Evolutionary conservation across 2,113 vertebrate genomes (phyloP).

Genomic region (Hirundichthys speculiger): DNA sequence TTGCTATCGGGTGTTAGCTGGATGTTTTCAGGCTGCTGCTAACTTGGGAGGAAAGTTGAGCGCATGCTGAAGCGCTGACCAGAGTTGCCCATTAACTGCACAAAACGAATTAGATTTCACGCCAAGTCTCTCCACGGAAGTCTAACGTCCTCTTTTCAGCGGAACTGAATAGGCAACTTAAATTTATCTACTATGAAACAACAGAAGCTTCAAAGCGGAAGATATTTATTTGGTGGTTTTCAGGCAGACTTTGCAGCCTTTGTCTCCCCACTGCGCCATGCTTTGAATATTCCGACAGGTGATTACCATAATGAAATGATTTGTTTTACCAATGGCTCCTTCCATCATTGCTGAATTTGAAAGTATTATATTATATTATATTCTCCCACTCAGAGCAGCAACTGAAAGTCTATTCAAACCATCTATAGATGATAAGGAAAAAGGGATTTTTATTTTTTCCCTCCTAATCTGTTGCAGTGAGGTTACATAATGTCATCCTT

Average conservation of each 20-base stretch:
- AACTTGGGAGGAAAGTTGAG: slow-evolving; percentile 70
- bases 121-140: slow-evolving; percentile 56
- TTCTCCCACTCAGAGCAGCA: background rate
- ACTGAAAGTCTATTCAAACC: background rate
- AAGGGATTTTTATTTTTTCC: background rate
- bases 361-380: background rate
- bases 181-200: slow-evolving; percentile 53
- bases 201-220: slow-evolving; percentile 34
- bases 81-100: slow-evolving; percentile 56
- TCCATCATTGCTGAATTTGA: background rate
- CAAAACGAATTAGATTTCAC: slow-evolving; percentile 69
- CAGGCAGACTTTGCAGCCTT: slow-evolving; percentile 10
- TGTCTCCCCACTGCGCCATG: background rate
- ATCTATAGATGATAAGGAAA: slow-evolving; percentile 10
- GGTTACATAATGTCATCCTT: slow-evolving; percentile 48
- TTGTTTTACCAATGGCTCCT: background rate
- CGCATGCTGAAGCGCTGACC: slow-evolving; percentile 49
- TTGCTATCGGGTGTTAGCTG: slow-evolving; percentile 33
- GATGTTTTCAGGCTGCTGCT: slow-evolving; percentile 47
- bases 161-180: slow-evolving; percentile 42
- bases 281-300: background rate
- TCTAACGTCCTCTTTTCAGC: slow-evolving; percentile 34
- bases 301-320: background rate
- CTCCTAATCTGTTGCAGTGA: slow-evolving; percentile 37
- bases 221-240: slow-evolving; percentile 50